phyloP scores from a whole-genome alignment of 2,113 vertebrate species.

The Piliocolobus tephrosceles region DNA sequence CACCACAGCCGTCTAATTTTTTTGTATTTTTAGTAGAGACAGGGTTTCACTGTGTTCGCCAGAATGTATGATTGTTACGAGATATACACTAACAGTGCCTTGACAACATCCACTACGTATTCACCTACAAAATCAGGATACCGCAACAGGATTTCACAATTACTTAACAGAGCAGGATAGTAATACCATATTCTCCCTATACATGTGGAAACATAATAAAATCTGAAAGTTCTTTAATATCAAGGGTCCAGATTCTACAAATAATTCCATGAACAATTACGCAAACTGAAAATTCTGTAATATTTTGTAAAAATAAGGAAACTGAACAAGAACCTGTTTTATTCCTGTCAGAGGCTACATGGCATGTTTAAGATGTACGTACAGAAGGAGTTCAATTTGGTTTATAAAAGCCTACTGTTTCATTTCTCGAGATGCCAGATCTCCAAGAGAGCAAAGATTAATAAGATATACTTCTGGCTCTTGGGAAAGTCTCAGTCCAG shows the following conservation, averaged over 20 bases:
- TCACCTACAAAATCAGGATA: neutral
- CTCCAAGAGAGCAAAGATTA: neutral
- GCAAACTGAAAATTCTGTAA: neutral
- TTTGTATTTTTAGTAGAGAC: no score
- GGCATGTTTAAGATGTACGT: neutral
- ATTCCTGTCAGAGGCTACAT: neutral
- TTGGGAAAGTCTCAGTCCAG: neutral
- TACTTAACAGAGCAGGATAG: neutral
- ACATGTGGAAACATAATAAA: neutral
- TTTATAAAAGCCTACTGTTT: neutral
- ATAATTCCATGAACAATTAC: neutral
- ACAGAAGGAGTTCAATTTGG: neutral
- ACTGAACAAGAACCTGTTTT: neutral
- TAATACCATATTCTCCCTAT: neutral
- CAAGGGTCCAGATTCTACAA: neutral
- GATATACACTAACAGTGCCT: neutral
- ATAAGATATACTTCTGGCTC: neutral
- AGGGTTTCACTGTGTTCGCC: no score
- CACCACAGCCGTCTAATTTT: no score
- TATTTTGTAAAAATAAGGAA: slow-evolving; percentile 38
- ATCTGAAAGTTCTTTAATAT: neutral
- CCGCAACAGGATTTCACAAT: neutral
- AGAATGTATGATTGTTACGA: neutral
- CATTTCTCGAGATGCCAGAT: neutral
- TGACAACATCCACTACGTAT: neutral